Evolutionary conservation across 1,140 invertebrate species (phyloP).

Genomic region (Papilio polyxenes): DNA sequence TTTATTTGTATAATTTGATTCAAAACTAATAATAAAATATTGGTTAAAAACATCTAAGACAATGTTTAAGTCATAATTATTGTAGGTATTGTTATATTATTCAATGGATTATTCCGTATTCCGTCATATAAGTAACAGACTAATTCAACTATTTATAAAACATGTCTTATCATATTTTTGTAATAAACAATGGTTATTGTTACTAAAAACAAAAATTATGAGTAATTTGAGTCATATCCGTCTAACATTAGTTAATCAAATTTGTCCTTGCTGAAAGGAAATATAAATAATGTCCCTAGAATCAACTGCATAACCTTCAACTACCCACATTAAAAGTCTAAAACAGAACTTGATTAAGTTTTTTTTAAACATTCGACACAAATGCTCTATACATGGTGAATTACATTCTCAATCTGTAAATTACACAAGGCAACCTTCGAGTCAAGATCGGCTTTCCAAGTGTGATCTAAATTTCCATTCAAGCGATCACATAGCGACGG

Average conservation of each 20-base stretch:
- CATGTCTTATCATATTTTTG: neutral
- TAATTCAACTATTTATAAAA: constrained; percentile 5
- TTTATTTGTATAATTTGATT: too few species aligned
- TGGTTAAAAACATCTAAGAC: neutral
- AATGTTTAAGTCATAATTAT: neutral
- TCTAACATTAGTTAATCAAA: neutral
- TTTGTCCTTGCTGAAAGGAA: neutral
- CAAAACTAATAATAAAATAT: neutral
- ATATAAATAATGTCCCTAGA: neutral
- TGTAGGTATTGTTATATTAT: neutral
- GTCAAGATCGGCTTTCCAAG: constrained; percentile 47
- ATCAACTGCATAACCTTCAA: constrained; percentile 3
- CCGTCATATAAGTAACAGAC: neutral
- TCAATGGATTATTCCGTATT: neutral
- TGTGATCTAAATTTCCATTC: constrained; percentile 49
- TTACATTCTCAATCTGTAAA: constrained; percentile 40
- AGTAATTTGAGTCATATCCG: constrained; percentile 9
- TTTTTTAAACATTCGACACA: constrained; percentile 23
- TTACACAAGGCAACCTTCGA: constrained; percentile 47
- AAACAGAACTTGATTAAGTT: constrained; percentile 18
- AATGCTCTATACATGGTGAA: constrained; percentile 40
- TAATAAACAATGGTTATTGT: constrained; percentile 22
- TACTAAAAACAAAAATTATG: neutral
- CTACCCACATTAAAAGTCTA: constrained; percentile 24
- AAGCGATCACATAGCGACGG: constrained; percentile 47